Conservation (phyloP, 2,797 vertebrate genomes). For the Sciurus carolinensis region DNA sequence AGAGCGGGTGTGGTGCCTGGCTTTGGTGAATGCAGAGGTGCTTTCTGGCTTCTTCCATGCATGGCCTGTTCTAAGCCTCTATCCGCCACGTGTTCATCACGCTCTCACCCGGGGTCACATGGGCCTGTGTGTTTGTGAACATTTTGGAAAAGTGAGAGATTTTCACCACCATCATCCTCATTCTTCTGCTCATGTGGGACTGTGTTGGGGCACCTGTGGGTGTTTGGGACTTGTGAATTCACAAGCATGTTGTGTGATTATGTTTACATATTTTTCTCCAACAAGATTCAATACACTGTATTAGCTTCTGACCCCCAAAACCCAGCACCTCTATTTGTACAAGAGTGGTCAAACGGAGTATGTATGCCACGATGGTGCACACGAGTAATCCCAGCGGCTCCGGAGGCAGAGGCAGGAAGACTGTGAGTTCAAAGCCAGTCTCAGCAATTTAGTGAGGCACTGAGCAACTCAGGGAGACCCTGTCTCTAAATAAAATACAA, state of each 20-base stretch:
- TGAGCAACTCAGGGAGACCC: too few species aligned
- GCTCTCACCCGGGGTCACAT: accelerated
- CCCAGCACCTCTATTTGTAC: not conserved
- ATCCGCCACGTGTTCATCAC: not conserved
- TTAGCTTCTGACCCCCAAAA: not conserved
- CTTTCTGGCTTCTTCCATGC: not conserved
- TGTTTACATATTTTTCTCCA: not conserved
- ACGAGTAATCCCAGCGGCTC: too few species aligned
- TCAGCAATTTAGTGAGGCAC: too few species aligned
- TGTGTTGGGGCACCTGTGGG: not conserved
- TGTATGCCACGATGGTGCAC: too few species aligned
- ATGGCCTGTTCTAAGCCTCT: not conserved
- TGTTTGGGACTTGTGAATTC: not conserved
- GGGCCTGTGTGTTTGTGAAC: not conserved
- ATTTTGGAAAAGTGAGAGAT: not conserved
- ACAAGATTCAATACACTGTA: not conserved
- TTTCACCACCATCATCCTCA: not conserved
- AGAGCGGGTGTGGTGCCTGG: too few species aligned
- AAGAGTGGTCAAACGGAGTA: not conserved
- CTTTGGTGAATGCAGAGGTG: not conserved
- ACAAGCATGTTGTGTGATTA: not conserved
- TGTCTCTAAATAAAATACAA: too few species aligned
- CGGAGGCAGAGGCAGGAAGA: too few species aligned
- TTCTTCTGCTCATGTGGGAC: not conserved
- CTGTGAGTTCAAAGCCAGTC: too few species aligned